Conservation (phyloP, 1,140 invertebrate genomes). For the Ceratina japonica region DNA sequence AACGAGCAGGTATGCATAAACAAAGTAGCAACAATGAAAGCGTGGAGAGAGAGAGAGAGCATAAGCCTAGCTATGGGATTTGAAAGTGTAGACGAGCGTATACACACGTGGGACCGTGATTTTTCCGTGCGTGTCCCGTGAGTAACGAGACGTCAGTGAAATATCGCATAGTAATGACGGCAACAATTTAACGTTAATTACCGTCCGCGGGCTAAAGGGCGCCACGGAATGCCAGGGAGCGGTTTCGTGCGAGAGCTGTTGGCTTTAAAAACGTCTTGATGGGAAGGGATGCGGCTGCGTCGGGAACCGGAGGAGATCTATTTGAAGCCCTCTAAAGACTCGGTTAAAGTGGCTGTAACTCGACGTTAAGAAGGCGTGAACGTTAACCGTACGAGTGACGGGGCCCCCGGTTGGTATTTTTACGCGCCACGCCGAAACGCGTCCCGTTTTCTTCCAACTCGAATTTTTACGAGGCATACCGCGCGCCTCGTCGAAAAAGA, state of each 20-base stretch:
- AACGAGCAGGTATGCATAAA: neutral
- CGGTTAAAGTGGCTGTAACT: slow-evolving; percentile 76
- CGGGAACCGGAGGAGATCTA: slow-evolving; percentile 62
- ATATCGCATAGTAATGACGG: slow-evolving; percentile 34
- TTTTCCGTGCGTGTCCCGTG: slow-evolving; percentile 3
- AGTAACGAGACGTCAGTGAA: slow-evolving; percentile 32
- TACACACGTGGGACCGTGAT: slow-evolving; percentile 6
- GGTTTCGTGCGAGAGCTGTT: slow-evolving; percentile 19
- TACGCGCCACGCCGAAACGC: slow-evolving; percentile 64
- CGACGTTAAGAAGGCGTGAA: slow-evolving; percentile 69
- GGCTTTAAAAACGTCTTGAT: slow-evolving; percentile 60
- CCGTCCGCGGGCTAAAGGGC: slow-evolving; percentile 46
- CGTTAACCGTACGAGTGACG: slow-evolving; percentile 52
- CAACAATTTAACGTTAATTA: slow-evolving; percentile 63
- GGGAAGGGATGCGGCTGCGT: slow-evolving; percentile 45
- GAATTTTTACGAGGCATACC: slow-evolving; percentile 54
- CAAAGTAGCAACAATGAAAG: slow-evolving; percentile 22
- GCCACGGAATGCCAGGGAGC: slow-evolving; percentile 27
- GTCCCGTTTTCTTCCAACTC: slow-evolving; percentile 43
- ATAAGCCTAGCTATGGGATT: neutral
- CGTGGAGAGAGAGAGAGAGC: neutral
- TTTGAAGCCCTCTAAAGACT: slow-evolving; percentile 75
- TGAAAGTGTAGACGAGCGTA: neutral
- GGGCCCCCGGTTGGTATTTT: slow-evolving; percentile 65
- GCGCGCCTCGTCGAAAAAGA: neutral